Conservation (phyloP, 2,113 vertebrate species). For the Oryctolagus cuniculus region mOryCun1.1 NC_091433.1:127924001-127924500, state of each 20-base stretch:
- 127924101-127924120: neutral
- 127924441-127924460: neutral
- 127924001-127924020: too few relatives aligned
- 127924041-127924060: conserved; percentile 17
- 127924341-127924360: neutral
- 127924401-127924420: neutral
- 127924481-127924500: neutral
- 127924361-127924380: neutral
- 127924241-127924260: neutral
- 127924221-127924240: neutral
- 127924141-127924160: neutral
- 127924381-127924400: neutral
- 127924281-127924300: too few relatives aligned
- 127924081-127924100: neutral
- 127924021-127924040: conserved; percentile 5
- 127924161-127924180: neutral
- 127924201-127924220: neutral
- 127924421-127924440: neutral
- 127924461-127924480: neutral
- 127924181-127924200: neutral
- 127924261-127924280: neutral
- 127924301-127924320: neutral
- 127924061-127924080: conserved; percentile 43
- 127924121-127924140: neutral
- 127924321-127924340: neutral